Conservation (phyloP, 2,113 vertebrate species). For the Salvelinus sp. region DNA sequence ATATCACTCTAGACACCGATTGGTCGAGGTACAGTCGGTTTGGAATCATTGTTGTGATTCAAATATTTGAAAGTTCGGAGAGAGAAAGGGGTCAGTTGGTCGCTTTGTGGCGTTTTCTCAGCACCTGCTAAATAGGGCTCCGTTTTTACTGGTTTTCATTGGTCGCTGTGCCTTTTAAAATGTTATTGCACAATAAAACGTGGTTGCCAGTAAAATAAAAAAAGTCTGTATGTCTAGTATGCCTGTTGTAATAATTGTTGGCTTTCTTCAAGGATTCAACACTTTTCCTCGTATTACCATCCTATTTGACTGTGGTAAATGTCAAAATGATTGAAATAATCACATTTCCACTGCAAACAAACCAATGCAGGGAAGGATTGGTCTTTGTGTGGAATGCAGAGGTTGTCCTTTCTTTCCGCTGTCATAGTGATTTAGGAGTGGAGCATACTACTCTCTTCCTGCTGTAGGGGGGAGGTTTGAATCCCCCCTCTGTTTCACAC, state of each 20-base stretch:
- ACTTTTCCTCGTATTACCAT: neutral
- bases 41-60: slow-evolving; percentile 65
- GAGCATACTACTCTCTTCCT: neutral
- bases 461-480: slow-evolving; percentile 1
- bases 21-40: slow-evolving; percentile 49
- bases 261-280: slow-evolving; percentile 6
- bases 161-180: slow-evolving; percentile 29
- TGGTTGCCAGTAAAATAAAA: slow-evolving; percentile 4
- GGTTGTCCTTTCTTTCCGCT: neutral
- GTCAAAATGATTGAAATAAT: neutral
- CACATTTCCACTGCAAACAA: neutral
- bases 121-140: slow-evolving; percentile 2
- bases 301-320: neutral
- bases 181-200: slow-evolving; percentile 39
- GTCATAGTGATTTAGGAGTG: neutral
- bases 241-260: neutral
- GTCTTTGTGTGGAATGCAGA: neutral
- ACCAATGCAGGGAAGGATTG: neutral
- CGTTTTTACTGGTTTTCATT: slow-evolving; percentile 19
- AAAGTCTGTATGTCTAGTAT: neutral
- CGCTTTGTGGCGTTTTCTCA: slow-evolving; percentile 11
- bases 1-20: slow-evolving; percentile 39
- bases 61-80: slow-evolving; percentile 57
- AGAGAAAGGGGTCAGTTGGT: slow-evolving; percentile 5
- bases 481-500: slow-evolving; percentile 28